Conservation (phyloP, 1,140 invertebrate species). For the Branchinecta lynchi region DNA sequence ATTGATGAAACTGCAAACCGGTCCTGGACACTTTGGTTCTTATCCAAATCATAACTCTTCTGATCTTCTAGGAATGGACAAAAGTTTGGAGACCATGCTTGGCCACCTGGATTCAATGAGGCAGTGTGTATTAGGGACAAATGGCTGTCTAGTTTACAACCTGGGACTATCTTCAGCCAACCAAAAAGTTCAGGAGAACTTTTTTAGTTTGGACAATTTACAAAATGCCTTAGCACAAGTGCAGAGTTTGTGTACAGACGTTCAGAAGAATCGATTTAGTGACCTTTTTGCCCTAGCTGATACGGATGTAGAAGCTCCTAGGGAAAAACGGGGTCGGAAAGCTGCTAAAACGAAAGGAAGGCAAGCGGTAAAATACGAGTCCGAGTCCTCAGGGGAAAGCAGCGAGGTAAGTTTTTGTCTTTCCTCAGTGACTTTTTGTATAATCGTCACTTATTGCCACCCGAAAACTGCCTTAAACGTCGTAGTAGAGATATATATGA, state of each 20-base stretch:
- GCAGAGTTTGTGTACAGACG: constrained; percentile 50
- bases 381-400: constrained; percentile 56
- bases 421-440: no score
- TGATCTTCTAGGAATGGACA: constrained; percentile 21
- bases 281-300: constrained; percentile 80
- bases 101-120: constrained; percentile 81
- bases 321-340: constrained; percentile 33
- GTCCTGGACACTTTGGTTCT: no score
- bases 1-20: no score
- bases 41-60: no score
- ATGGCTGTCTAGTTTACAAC: constrained; percentile 32
- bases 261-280: constrained; percentile 70
- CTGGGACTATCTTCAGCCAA: constrained; percentile 30
- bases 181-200: constrained; percentile 36
- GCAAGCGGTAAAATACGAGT: constrained; percentile 35
- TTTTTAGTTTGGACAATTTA: constrained; percentile 66
- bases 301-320: constrained; percentile 51
- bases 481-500: no score
- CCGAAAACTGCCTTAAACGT: no score
- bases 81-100: constrained; percentile 59
- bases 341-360: constrained; percentile 37
- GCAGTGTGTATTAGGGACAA: constrained; percentile 37
- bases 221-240: constrained; percentile 59
- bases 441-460: no score
- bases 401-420: constrained; percentile 46